These are phyloP conservation scores for Scophthalmus maximus DNA, from an alignment of 2,113 vertebrate species.

Conservation along the genomic window DNA sequence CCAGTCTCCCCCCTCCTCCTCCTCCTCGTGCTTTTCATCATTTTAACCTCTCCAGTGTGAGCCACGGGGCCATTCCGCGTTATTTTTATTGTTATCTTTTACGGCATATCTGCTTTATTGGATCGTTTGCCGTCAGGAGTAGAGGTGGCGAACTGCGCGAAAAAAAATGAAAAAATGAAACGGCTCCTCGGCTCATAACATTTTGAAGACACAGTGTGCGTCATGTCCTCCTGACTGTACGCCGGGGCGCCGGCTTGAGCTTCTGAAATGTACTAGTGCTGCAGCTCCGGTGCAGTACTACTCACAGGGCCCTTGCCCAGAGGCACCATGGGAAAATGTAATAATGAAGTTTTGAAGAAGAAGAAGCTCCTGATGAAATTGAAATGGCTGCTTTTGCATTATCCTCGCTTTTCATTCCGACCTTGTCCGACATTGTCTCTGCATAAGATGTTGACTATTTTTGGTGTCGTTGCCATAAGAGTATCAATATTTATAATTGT, in stretches of 20 bases:
- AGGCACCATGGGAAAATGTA: conserved; percentile 23
- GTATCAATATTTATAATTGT: neutral
- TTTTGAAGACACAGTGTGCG: conserved; percentile 16
- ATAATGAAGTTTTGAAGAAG: conserved; percentile 19
- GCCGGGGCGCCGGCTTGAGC: conserved; percentile 22
- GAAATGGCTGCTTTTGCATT: conserved; percentile 32
- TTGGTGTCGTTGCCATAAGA: neutral
- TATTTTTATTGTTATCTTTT: conserved; percentile 65
- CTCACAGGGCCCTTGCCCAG: conserved; percentile 10
- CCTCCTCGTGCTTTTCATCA: conserved; percentile 32
- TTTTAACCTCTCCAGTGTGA: conserved; percentile 47
- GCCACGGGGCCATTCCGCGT: conserved; percentile 39
- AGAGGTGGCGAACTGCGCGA: conserved; percentile 42
- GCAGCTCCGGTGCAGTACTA: neutral
- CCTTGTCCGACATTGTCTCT: neutral
- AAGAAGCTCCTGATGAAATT: conserved; percentile 6
- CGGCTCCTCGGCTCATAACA: conserved; percentile 43
- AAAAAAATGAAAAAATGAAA: no score
- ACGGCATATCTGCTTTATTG: conserved; percentile 62
- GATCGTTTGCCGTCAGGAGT: conserved; percentile 42
- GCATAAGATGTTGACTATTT: neutral
- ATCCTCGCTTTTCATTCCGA: conserved; percentile 8
- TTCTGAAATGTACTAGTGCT: conserved; percentile 18
- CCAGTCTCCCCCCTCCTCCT: no score
- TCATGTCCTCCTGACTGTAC: conserved; percentile 32